Base-by-base conservation (phyloP, 2,797 vertebrate species). In the Phoeniculus purpureus region DNA sequence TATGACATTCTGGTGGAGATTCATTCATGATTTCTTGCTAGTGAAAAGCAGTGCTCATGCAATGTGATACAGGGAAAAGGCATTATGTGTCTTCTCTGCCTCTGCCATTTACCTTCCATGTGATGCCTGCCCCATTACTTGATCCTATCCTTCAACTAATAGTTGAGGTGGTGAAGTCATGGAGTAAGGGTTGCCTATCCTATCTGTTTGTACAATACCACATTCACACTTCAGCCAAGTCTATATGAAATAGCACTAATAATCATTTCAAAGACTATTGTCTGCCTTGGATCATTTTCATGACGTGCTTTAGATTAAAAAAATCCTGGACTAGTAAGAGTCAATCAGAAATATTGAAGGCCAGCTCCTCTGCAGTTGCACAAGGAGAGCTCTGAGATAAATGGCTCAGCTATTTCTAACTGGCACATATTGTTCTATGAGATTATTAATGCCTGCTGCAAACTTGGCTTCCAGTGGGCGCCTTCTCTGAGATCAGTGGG, bases 381-480 rank as follows among this genome's bases (percentile, higher is more conserved):
- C 82, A 82, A 70, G 61, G 72, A 85, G 27, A 91, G 70, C 52
- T 90, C 81, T 77, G 65, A 95, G 92, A 96, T 85, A 93, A 96
- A 94, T 16, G 93, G 92, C 90, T 89, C 70, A 88, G 75, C 88
- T 93, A 85, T 88, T 95, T 96, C 88, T 94, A 94, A 94, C 84
- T 81, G 91, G 93, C 95, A 95, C 55, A 48, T 71, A 94, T 86
- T 95, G 86, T 95, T 94, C 94, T 92, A 60, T 21, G 76, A 88
- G 80, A 95, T 96, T 95, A 96, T 94, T 95, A 96, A 96, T 81
- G 86, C 81, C 64, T 86, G 81, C 86, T 93, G 89, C 78, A 94
- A 87, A 77, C 84, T 73, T 93, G 84, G 84, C 91, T 95, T 96
- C 92, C 94, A 94, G 94, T 84, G 92, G 92, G 89, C 92, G 89